Base-by-base conservation (phyloP, 1,140 invertebrate genomes). In the Drosophila pachea region DNA sequence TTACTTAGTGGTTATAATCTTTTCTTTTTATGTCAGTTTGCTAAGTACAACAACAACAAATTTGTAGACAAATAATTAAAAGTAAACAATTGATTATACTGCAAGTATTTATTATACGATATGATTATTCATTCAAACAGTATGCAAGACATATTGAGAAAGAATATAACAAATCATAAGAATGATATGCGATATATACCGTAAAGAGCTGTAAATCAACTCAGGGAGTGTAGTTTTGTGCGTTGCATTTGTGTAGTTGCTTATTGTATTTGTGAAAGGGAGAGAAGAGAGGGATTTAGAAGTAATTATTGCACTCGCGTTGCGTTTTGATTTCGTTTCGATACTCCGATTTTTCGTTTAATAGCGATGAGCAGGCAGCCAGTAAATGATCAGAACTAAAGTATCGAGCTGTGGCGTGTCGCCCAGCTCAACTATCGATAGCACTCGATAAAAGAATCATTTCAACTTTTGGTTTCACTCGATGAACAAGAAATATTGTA, bases 231-330 rank as follows among this genome's bases (percentile, higher is more conserved):
- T 14, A 48, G 16, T 40, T 22, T 48, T 36, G 29, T 62, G 31
- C 42, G 40, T 33, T 48, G 31, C 31, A 14, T 32, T 50, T 56
- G 1, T 22, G 45, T 64, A 60, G 74, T 67, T 72, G 61, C 64
- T 64, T 78, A 81, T 58, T 59, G 48, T 49, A 60, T 33, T 36
- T n/a, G 36, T 43, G 31, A 53, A 38, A 63, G 52, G 38, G 49
- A 66, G 40, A n/a, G 38, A 40, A 50, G 35, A 48, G 38, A 59
- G 55, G 35, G 53, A 67, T 67, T 73, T 83, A 79, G 50, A 81
- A 74, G 69, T 81, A 86, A 73, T 81, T 86, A 86, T 86, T 86
- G 81, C 81, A 86, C 81, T 76, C 65, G 60, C 62, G 55, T 84
- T 84, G 65, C 73, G 53, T 73, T 81, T 86, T 86, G 81, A 86